phyloP scores from a whole-genome alignment of 2,113 vertebrate species.

The Leptobrachium ailaonicum region DNA sequence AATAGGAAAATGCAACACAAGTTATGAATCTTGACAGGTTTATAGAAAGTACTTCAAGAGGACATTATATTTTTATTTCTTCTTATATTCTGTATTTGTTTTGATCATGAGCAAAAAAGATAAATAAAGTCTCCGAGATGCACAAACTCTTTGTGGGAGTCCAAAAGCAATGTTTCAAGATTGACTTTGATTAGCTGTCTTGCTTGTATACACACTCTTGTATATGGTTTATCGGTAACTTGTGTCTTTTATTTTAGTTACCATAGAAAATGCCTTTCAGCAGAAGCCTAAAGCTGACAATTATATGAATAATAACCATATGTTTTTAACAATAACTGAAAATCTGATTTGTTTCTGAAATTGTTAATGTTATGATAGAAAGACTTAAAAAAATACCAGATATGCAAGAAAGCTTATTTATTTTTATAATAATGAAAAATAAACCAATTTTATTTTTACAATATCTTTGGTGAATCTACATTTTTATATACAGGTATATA shows the following conservation, averaged over 20 bases:
- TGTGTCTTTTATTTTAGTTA: conserved; percentile 29
- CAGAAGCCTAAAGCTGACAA: conserved; percentile 6
- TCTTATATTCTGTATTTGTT: conserved; percentile 17
- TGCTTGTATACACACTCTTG: conserved; percentile 26
- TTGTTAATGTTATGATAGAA: neutral
- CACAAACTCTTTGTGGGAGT: conserved; percentile 35
- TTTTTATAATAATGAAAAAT: too few species aligned
- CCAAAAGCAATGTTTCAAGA: conserved; percentile 30
- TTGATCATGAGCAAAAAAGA: conserved; percentile 19
- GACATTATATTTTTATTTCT: conserved; percentile 32
- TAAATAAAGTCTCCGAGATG: conserved; percentile 7
- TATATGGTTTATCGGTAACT: conserved; percentile 34
- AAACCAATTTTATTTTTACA: too few species aligned
- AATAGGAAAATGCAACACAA: conserved; percentile 30
- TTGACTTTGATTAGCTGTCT: conserved; percentile 43
- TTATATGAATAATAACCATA: conserved; percentile 13
- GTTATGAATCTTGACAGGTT: conserved; percentile 36
- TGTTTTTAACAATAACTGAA: conserved; percentile 11
- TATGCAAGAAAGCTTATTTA: too few species aligned
- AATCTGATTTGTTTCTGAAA: neutral
- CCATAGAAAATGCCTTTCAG: conserved; percentile 20
- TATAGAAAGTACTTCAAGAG: conserved; percentile 27
- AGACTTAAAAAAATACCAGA: too few species aligned
- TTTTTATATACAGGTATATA: too few species aligned
- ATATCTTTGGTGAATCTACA: too few species aligned